Percentiles rank a stretch among this genome's conserved stretches.
Conservation (phyloP, 2,888 invertebrate species). For the Orchesella flavescens region DNA sequence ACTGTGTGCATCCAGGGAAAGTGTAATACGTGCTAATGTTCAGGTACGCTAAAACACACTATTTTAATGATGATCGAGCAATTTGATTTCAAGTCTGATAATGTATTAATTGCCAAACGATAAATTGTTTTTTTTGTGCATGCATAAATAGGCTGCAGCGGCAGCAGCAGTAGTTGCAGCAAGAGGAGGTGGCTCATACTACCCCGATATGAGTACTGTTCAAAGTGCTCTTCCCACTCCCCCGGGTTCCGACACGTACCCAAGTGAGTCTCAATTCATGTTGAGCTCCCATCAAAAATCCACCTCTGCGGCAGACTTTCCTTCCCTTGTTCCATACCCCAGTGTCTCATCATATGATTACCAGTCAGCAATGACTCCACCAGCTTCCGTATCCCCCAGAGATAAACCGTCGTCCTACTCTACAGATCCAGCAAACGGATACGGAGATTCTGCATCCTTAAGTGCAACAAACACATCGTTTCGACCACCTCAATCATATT, state of each 20-base stretch:
- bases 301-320: conserved; percentile 73
- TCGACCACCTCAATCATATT: conserved; percentile 77
- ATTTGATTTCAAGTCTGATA: background rate
- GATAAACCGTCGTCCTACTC: conserved; percentile 83
- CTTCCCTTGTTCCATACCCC: conserved; percentile 69
- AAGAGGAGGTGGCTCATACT: conserved; percentile 76
- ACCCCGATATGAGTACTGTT: conserved; percentile 72
- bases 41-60: conserved; percentile 74
- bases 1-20: conserved; percentile 93
- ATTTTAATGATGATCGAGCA: background rate
- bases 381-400: conserved; percentile 95
- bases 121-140: background rate
- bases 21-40: conserved; percentile 93
- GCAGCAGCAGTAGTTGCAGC: conserved; percentile 71
- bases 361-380: conserved; percentile 96
- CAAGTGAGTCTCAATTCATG: conserved; percentile 77
- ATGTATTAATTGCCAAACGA: background rate
- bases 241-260: conserved; percentile 83
- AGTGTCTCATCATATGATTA: conserved; percentile 73
- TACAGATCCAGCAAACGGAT: conserved; percentile 74
- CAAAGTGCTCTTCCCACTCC: conserved; percentile 88
- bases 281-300: conserved; percentile 72
- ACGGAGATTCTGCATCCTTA: conserved; percentile 60
- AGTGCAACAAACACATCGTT: conserved; percentile 75
- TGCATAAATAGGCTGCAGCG: conserved; percentile 70